Evolutionary conservation across 2,797 vertebrate genomes (phyloP), one percentile per base, ranked within the genome.

Genomic region (Coregonus sp.): DNA sequence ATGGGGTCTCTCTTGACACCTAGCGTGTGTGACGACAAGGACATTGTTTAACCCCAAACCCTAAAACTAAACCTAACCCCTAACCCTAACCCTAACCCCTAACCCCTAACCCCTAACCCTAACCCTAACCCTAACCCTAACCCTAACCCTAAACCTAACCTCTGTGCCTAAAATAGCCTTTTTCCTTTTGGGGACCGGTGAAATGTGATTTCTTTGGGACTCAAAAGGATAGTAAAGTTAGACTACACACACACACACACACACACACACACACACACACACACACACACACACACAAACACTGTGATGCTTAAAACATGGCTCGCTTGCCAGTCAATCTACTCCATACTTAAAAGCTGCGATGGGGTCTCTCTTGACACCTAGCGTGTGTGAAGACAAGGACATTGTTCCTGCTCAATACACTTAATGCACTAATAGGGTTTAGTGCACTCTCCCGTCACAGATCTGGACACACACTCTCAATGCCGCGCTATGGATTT

Each of bases 401-500:
- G 31, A 74, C 69, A 29, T 75, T 66, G 77, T 77, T 61, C 5
- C 72, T n/a, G 66, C 70, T 87, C 81, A 78, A 74, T 71, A 81
- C 40, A 63, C 72, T 76, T 72, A 81, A 79, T 84, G 77, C 54
- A 80, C 76, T 81, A 75, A 76, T 78, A 77, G 73, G n/a, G 73
- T 70, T 83, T 81, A 79, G 85, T 80, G 76, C 77, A 80, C 76
- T 71, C 51, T 75, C 75, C n/a, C 67, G 51, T 68, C 70, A 74
- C 76, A 75, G 25, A 63, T 54, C 51, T 69, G n/a, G 12, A 72
- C 54, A 20, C 74, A 78, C 65, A 63, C 61, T 3, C 80, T 61
- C 66, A 4, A 81, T 61, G 66, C 61, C 76, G 74, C 78, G 52
- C 79, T 78, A 84, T 86, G 74, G 81, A 92, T 89, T 87, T 87